These are phyloP conservation scores for Copsychus sechellarum DNA, from an alignment of 2,113 vertebrate genomes.

Conservation along the genomic window DNA sequence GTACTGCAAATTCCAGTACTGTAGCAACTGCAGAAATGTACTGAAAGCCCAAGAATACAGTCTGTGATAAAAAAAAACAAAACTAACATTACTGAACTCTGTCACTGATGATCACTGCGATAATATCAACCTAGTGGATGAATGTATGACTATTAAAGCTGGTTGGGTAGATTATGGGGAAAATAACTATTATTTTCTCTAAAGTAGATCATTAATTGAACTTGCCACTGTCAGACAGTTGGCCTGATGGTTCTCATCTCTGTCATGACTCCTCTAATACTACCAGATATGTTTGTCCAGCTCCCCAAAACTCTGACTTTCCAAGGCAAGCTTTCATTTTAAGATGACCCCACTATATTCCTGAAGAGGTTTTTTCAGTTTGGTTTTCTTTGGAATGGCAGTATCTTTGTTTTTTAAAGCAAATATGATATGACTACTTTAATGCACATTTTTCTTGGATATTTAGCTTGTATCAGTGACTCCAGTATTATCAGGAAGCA, in stretches of 20 bases:
- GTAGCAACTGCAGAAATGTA: neutral
- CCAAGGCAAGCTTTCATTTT: neutral
- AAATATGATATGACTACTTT: neutral
- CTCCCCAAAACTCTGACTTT: neutral
- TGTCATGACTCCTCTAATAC: neutral
- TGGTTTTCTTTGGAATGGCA: neutral
- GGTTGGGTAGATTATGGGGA: neutral
- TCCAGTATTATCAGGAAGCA: constrained; percentile 33
- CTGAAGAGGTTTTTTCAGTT: neutral
- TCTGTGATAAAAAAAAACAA: neutral
- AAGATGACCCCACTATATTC: neutral
- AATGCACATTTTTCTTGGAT: neutral
- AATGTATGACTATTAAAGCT: neutral
- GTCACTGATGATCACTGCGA: neutral
- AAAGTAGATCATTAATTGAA: neutral
- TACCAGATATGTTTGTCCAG: neutral
- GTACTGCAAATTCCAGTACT: neutral
- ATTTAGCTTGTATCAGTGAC: constrained; percentile 13
- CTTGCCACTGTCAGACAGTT: neutral
- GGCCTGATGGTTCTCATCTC: neutral
- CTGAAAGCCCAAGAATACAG: neutral
- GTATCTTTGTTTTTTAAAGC: neutral
- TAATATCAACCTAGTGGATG: neutral
- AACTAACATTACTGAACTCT: neutral
- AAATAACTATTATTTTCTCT: neutral